Conservation (phyloP, 64 coral and sea anemone species). For the Pocillopora damicornis region DNA sequence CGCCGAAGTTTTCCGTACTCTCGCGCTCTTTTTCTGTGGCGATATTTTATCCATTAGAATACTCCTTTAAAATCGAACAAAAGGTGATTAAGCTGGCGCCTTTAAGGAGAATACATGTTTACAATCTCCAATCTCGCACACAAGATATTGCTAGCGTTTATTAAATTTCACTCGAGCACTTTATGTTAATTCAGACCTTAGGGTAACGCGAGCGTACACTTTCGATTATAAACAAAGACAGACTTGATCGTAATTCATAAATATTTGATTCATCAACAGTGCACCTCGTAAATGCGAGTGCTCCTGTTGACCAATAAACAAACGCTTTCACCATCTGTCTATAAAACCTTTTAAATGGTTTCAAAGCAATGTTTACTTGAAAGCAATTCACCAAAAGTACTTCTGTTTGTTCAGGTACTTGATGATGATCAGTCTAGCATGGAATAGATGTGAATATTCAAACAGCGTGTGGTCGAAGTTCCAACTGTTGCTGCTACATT, state of each 20-base stretch:
- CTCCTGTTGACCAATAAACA: neutral
- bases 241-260: neutral
- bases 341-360: neutral
- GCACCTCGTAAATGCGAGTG: neutral
- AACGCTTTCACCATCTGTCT: neutral
- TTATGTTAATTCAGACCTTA: slow-evolving; percentile 11
- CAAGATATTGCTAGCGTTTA: neutral
- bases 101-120: no score
- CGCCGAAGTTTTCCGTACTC: neutral
- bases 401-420: neutral
- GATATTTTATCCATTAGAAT: neutral
- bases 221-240: slow-evolving; percentile 32
- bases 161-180: neutral
- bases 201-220: neutral
- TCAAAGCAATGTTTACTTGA: neutral
- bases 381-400: neutral
- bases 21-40: neutral
- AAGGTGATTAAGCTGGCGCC: no score
- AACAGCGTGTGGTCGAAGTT: neutral
- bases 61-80: no score
- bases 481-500: neutral
- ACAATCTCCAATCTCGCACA: neutral
- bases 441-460: neutral
- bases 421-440: neutral
- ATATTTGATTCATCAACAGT: slow-evolving; percentile 22